Evolutionary conservation across 2,888 invertebrate species (phyloP).

Genomic region (Horisme vitalbata): DNA sequence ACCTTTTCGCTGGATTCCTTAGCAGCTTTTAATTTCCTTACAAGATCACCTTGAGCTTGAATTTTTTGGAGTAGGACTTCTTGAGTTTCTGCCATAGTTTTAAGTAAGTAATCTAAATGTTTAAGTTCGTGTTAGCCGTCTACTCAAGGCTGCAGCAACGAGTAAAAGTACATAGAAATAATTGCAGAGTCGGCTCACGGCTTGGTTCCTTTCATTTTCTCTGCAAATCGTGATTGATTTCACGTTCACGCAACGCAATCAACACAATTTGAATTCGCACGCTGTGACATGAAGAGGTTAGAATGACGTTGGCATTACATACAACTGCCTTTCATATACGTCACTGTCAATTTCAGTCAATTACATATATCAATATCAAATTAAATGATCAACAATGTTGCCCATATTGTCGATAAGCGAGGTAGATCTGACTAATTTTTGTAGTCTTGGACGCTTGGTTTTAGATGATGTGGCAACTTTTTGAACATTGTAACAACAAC

Average conservation of each 20-base stretch:
- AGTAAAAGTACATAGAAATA: constrained; percentile 56
- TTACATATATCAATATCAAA: too few relatives aligned
- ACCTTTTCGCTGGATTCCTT: constrained; percentile 92
- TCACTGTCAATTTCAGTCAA: too few relatives aligned
- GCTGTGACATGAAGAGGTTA: neutral
- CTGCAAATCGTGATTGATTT: constrained; percentile 31
- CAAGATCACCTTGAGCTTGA: constrained; percentile 89
- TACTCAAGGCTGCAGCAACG: constrained; percentile 49
- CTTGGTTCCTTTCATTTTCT: constrained; percentile 61
- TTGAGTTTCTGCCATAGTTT: constrained; percentile 64
- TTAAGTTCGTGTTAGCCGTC: constrained; percentile 15
- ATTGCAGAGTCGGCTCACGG: constrained; percentile 56
- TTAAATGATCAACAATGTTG: too few relatives aligned
- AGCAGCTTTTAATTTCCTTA: constrained; percentile 90
- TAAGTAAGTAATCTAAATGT: neutral
- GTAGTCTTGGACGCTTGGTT: too few relatives aligned
- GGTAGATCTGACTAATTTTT: too few relatives aligned
- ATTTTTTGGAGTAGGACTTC: constrained; percentile 66
- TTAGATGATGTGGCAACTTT: too few relatives aligned
- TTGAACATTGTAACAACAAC: too few relatives aligned
- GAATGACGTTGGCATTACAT: too few relatives aligned
- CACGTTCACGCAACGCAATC: constrained; percentile 10
- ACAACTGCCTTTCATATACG: too few relatives aligned
- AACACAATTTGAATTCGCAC: too few relatives aligned
- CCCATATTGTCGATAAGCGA: too few relatives aligned